These are phyloP conservation scores for Apteryx mantelli DNA, from an alignment of 2,113 vertebrate species.

Conservation along the genomic window DNA sequence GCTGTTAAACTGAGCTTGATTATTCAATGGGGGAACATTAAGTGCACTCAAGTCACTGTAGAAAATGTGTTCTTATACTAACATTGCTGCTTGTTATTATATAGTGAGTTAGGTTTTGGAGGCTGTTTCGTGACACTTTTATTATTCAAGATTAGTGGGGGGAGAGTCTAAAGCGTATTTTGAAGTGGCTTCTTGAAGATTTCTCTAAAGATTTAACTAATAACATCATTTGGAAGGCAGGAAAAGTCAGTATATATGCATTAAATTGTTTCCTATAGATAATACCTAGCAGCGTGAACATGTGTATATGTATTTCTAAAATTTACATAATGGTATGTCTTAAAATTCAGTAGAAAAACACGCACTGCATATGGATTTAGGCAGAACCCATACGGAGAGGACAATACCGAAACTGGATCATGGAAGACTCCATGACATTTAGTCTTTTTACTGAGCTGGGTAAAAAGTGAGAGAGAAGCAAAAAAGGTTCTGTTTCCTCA, in stretches of 20 bases:
- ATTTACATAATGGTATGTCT: neutral
- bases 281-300: neutral
- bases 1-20: slow-evolving; percentile 40
- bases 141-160: slow-evolving; percentile 32
- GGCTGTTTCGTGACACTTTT: slow-evolving; percentile 33
- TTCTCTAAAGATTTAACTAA: slow-evolving; percentile 1
- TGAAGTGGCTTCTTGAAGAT: slow-evolving; percentile 4
- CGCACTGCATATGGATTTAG: neutral
- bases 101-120: neutral
- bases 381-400: neutral
- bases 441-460: neutral
- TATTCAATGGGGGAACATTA: slow-evolving; percentile 23
- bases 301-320: neutral
- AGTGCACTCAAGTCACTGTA: slow-evolving; percentile 15
- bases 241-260: neutral
- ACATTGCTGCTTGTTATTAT: slow-evolving; percentile 14
- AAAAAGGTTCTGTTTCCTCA: neutral
- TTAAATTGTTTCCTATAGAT: neutral
- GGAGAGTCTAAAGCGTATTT: slow-evolving; percentile 27
- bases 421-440: neutral
- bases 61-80: slow-evolving; percentile 36
- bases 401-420: neutral
- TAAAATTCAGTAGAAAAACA: neutral
- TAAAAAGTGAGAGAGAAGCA: neutral
- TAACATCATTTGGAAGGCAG: neutral